phyloP scores from a whole-genome alignment of 2,888 invertebrate genomes.

The Masnerella sp. region DNA sequence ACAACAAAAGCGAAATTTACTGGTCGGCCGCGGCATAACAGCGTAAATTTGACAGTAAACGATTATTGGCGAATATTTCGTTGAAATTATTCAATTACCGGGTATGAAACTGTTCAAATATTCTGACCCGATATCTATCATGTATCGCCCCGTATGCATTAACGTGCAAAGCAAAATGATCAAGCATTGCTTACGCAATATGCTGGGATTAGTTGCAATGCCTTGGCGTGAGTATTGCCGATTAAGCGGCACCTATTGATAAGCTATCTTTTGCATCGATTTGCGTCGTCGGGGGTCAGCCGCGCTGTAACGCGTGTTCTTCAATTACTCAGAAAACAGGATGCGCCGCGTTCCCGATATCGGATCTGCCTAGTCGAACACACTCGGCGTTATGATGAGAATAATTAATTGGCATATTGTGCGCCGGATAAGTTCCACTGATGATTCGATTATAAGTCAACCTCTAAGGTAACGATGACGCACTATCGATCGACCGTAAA shows the following conservation, averaged over 20 bases:
- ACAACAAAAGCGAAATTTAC: no score
- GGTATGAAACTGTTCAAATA: conserved; percentile 2
- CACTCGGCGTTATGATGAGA: conserved; percentile 40
- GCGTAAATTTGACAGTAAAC: no score
- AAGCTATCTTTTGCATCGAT: conserved; percentile 55
- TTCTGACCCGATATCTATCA: conserved; percentile 17
- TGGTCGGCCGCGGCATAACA: no score
- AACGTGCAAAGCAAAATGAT: conserved; percentile 48
- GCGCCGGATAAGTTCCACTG: conserved; percentile 30
- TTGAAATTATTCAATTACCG: not conserved
- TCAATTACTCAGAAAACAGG: conserved; percentile 54
- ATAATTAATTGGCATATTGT: conserved; percentile 51
- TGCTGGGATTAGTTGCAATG: conserved; percentile 41
- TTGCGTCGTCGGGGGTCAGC: conserved; percentile 35
- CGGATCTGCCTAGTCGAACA: conserved; percentile 43
- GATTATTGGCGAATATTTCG: not conserved
- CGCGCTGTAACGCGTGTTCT: conserved; percentile 33
- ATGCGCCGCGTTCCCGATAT: conserved; percentile 39
- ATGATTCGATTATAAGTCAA: conserved; percentile 40
- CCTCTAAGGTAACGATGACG: conserved; percentile 29
- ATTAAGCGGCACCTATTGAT: conserved; percentile 53
- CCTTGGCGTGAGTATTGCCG: conserved; percentile 48
- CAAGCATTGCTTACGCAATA: conserved; percentile 39
- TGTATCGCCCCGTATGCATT: conserved; percentile 25
- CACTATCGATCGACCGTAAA: conserved; percentile 11